phyloP scores from a whole-genome alignment of 2,888 invertebrate genomes.

The Miltochrista miniata region DNA sequence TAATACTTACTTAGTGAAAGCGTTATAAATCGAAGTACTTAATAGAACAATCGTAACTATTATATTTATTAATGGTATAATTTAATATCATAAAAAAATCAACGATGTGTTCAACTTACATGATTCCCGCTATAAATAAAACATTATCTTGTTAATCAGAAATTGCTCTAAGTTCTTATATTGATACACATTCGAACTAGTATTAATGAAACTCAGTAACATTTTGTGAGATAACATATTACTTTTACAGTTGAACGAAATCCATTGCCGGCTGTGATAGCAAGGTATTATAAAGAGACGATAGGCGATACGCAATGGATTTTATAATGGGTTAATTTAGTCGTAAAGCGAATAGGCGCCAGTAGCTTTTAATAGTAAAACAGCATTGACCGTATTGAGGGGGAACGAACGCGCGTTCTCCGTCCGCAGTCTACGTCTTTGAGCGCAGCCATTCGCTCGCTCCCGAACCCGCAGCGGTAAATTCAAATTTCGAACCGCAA shows the following conservation, averaged over 20 bases:
- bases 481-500: conserved; percentile 40
- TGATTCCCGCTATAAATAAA: not conserved
- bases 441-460: conserved; percentile 63
- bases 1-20: too few species aligned
- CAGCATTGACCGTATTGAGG: conserved; percentile 63
- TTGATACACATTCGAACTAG: not conserved
- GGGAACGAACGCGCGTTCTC: conserved; percentile 59
- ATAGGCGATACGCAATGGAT: not conserved
- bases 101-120: not conserved
- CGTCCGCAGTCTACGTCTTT: conserved; percentile 67
- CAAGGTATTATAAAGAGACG: not conserved
- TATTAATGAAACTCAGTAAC: not conserved
- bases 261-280: not conserved
- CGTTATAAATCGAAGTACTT: too few species aligned
- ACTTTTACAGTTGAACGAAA: not conserved
- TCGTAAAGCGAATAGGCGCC: conserved; percentile 4
- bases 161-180: not conserved
- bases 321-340: not conserved
- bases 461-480: conserved; percentile 30
- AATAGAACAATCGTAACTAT: too few species aligned
- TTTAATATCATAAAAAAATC: not conserved
- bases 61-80: too few species aligned
- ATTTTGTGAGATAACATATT: not conserved
- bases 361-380: conserved; percentile 34
- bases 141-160: not conserved